Conservation (phyloP, 2,113 vertebrate species). For the Phaetusa simplex region DNA sequence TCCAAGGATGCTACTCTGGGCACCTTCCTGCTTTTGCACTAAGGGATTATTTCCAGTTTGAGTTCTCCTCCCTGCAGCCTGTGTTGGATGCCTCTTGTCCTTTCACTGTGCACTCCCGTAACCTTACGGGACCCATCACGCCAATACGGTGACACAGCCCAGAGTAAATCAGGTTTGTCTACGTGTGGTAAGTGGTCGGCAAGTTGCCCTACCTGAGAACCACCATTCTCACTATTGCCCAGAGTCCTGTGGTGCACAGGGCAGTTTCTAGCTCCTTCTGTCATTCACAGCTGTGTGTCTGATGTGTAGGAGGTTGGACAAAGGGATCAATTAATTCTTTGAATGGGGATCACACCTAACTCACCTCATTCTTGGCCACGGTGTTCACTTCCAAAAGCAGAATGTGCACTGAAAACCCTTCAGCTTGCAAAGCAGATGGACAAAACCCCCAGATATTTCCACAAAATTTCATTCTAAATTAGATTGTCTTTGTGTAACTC, state of each 20-base stretch:
- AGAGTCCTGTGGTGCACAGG: not conserved
- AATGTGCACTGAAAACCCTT: not conserved
- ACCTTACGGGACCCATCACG: fast-evolving
- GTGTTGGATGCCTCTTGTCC: not conserved
- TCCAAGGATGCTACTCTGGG: not conserved
- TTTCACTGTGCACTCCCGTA: not conserved
- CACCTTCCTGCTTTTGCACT: not conserved
- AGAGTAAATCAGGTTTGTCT: not conserved
- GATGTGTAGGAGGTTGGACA: not conserved
- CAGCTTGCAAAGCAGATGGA: not conserved
- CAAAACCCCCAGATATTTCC: not conserved
- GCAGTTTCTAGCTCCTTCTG: not conserved
- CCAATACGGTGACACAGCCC: not conserved
- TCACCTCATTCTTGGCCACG: fast-evolving
- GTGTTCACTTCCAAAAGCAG: not conserved
- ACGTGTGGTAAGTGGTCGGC: fast-evolving
- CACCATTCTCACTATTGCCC: not conserved
- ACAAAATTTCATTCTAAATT: not conserved
- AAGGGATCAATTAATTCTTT: not conserved
- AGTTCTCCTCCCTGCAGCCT: not conserved
- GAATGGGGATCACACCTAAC: not conserved
- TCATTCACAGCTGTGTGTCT: not conserved
- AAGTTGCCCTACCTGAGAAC: not conserved
- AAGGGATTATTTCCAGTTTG: not conserved
- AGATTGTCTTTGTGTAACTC: not conserved